Evolutionary conservation across 2,888 invertebrate species (phyloP), one percentile per base, ranked within the genome.

Genomic region (Tortricodes alternella): DNA sequence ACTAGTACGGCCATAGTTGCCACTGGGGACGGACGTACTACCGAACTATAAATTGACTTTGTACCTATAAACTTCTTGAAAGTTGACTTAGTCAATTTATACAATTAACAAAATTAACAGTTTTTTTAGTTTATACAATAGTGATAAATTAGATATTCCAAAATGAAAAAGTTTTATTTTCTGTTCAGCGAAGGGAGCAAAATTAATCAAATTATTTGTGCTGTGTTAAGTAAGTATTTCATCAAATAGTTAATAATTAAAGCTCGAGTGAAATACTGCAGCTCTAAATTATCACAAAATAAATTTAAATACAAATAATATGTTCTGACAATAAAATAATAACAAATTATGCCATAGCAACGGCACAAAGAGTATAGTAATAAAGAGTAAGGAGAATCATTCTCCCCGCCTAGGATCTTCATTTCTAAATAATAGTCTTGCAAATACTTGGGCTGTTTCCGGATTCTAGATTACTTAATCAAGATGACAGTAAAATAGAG

Each of bases 191-290:
- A 85, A 59, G 84, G 85, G 0, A 85, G 79, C 50, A 74, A 76
- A 44, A 62, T 86, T 1, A 85, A 85, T 58, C 89, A 89, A 66
- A 68, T 85, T 58, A 68, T 88, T 71, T 86, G 84, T 63, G 86
- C 85, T 1, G 53, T 88, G 38, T 70, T 87, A 29, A 79, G 86
- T 87, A 65, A 82, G 83, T 80, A 64, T 49, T 11, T 13, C 13
- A 1, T 2, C 3, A 8, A 3, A 0, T 8, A 8, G 7, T 23
- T 2, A 2, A 0, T 39, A 11, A 21, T 2, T 27, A n/a, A n/a
- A n/a, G n/a, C n/a, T n/a, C n/a, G n/a, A n/a, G n/a, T n/a, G n/a
- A n/a, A n/a, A n/a, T n/a, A n/a, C n/a, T n/a, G n/a, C n/a, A n/a
- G n/a, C n/a, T n/a, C n/a, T n/a, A n/a, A n/a, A n/a, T n/a, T n/a